Conservation (phyloP, 1,140 invertebrate genomes). For the Eufriesea mexicana region DNA sequence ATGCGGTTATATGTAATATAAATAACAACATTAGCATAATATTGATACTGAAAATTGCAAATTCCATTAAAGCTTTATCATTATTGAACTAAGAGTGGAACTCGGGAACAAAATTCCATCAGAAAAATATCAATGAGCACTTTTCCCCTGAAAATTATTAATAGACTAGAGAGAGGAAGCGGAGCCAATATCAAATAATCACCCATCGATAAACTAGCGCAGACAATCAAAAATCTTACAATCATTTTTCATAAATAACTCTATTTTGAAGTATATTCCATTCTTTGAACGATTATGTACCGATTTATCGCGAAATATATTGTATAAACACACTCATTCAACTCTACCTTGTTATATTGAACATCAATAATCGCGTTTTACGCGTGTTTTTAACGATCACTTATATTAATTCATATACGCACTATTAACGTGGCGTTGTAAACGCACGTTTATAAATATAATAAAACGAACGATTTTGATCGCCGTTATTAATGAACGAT, state of each 20-base stretch:
- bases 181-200: constrained; percentile 14
- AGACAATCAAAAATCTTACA: constrained; percentile 15
- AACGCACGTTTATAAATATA: constrained; percentile 17
- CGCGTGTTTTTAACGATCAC: constrained; percentile 18
- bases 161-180: constrained; percentile 31
- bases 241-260: constrained; percentile 21
- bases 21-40: constrained; percentile 33
- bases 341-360: constrained; percentile 38
- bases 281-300: constrained; percentile 38
- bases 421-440: constrained; percentile 36
- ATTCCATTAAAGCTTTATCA: constrained; percentile 29
- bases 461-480: constrained; percentile 35
- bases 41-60: constrained; percentile 16
- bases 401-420: constrained; percentile 37
- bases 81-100: neutral
- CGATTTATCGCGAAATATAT: constrained; percentile 25
- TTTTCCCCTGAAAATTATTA: constrained; percentile 5
- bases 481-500: neutral
- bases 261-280: neutral
- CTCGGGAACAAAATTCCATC: neutral
- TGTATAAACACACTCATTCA: constrained; percentile 37
- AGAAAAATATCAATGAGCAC: neutral
- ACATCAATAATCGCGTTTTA: constrained; percentile 19
- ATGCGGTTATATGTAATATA: constrained; percentile 37
- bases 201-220: constrained; percentile 6